Conservation (phyloP, 2,113 vertebrate species). For the Parus major region DNA sequence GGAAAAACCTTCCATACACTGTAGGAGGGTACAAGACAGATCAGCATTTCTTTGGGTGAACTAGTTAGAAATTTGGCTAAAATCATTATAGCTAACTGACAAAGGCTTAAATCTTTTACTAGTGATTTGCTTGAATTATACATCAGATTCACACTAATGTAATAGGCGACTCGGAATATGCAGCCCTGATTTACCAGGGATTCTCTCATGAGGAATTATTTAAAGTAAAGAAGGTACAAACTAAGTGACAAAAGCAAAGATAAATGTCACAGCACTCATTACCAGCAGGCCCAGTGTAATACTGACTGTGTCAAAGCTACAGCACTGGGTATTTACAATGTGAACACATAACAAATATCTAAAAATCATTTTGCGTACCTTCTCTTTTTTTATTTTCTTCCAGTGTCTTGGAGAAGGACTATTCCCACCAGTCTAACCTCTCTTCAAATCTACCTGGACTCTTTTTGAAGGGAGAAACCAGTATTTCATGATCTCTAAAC, state of each 20-base stretch:
- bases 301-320: neutral
- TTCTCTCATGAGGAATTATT: conserved; percentile 8
- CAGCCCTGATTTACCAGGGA: conserved; percentile 18
- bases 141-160: conserved; percentile 17
- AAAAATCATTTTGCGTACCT: neutral
- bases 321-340: neutral
- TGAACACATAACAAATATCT: neutral
- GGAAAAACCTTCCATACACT: neutral
- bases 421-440: neutral
- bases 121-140: conserved; percentile 62
- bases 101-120: conserved; percentile 62
- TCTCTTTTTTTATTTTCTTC: neutral
- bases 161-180: conserved; percentile 18
- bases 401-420: neutral
- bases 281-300: neutral
- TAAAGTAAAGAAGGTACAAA: conserved; percentile 35
- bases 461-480: neutral
- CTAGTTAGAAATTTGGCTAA: conserved; percentile 1
- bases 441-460: neutral
- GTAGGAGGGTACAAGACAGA: neutral
- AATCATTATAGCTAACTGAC: neutral
- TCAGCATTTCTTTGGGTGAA: neutral
- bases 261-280: conserved; percentile 34
- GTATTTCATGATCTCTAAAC: neutral
- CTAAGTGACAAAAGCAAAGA: neutral